These are phyloP conservation scores for Chymomyza amoena DNA, from an alignment of 2,888 invertebrate species.

Conservation along the genomic window DNA sequence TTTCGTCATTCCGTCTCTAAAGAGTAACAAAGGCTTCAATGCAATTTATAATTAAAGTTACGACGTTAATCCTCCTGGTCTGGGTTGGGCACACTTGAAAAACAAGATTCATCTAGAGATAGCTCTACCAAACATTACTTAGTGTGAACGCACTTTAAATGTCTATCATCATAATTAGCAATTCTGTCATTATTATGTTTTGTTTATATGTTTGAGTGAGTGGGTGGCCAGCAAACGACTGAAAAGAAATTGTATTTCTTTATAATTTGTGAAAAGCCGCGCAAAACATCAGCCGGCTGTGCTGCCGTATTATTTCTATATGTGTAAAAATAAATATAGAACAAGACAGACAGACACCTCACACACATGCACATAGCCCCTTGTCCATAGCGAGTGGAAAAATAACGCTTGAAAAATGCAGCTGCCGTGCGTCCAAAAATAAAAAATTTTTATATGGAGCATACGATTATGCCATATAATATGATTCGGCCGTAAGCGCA, in stretches of 20 bases:
- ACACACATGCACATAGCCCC: not conserved
- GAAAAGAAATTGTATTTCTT: not conserved
- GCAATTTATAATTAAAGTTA: too few relatives aligned
- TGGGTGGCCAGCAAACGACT: not conserved
- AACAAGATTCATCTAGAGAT: not conserved
- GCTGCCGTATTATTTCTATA: not conserved
- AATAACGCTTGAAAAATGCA: conserved; percentile 62
- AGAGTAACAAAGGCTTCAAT: too few relatives aligned
- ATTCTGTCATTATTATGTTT: not conserved
- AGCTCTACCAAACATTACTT: not conserved
- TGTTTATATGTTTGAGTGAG: not conserved
- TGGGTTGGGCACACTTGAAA: not conserved
- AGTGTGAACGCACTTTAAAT: not conserved
- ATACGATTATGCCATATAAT: conserved; percentile 1
- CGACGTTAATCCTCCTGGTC: not conserved
- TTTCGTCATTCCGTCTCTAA: too few relatives aligned
- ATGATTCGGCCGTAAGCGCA: not conserved
- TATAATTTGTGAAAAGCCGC: conserved; percentile 3
- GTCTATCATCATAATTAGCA: not conserved
- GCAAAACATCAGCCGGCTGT: conserved; percentile 9
- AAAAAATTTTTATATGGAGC: not conserved
- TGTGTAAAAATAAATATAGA: conserved; percentile 48
- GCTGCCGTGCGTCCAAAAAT: conserved; percentile 44
- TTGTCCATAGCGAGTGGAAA: conserved; percentile 40
- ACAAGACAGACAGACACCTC: conserved; percentile 13